These are phyloP conservation scores for Timandra comae DNA, from an alignment of 2,888 invertebrate species.

Conservation along the genomic window DNA sequence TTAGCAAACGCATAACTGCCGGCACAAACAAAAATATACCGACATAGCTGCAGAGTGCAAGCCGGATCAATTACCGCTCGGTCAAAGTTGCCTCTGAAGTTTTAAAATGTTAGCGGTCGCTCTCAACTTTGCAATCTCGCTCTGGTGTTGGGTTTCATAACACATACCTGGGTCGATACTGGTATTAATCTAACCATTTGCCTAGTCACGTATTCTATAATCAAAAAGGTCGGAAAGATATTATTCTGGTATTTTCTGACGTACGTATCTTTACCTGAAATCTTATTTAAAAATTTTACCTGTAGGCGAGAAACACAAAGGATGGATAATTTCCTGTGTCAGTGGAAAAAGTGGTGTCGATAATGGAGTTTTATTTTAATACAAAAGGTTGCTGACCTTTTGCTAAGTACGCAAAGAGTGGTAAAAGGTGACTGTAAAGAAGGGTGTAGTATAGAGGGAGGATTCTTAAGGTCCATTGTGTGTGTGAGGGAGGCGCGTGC, in stretches of 20 bases:
- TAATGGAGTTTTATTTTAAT: too few relatives aligned
- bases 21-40: conserved; percentile 32
- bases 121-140: conserved; percentile 39
- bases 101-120: conserved; percentile 39
- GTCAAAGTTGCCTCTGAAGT: conserved; percentile 35
- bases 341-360: too few relatives aligned
- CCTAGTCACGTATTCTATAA: too few relatives aligned
- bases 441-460: neutral
- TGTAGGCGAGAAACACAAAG: too few relatives aligned
- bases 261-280: too few relatives aligned
- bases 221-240: too few relatives aligned
- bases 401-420: conserved; percentile 11
- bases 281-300: too few relatives aligned
- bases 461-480: conserved; percentile 14
- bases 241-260: too few relatives aligned
- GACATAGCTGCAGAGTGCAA: conserved; percentile 38
- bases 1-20: conserved; percentile 17
- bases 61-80: conserved; percentile 42
- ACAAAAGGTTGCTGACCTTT: conserved; percentile 21
- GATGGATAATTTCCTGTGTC: too few relatives aligned
- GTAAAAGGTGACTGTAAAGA: conserved; percentile 2
- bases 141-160: conserved; percentile 36
- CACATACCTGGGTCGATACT: conserved; percentile 18
- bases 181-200: too few relatives aligned
- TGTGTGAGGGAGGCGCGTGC: conserved; percentile 16